Evolutionary conservation across 2,888 invertebrate species (phyloP), one percentile per base, ranked within the genome.

Genomic region (Polymixis flavicincta): DNA sequence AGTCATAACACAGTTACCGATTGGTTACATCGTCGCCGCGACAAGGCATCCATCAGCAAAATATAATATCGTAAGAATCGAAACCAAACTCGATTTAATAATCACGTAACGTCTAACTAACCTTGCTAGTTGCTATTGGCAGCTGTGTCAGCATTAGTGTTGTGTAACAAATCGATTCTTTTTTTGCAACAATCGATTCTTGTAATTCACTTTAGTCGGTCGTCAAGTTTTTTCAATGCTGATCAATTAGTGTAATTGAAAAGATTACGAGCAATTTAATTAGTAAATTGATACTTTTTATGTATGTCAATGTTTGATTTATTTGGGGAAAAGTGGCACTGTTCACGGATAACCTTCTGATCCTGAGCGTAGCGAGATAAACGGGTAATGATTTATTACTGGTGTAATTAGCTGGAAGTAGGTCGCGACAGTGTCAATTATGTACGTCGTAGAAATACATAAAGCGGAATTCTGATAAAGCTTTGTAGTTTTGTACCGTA

Each of bases 31-130:
- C 42, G 83, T 83, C 76, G 77, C 73, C 78, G 78, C 83, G 85
- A 88, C 84, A 82, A 83, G 87, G 85, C 86, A 89, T 89, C 87
- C 82, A 88, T 90, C 89, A 88, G 86, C 87, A 82, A 78, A 85
- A 45, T 45, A 45, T 84, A 83, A 80, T 87, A 90, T 90, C 87
- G 88, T 83, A 90, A 90, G 87, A 90, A 89, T 88, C 86, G 88
- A 89, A 86, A 90, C 87, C 82, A 78, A 85, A 88, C 83, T 88
- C 78, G 89, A 89, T 90, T 87, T 84, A 87, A 87, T 87, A 87
- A 89, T 92, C 91, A 92, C 90, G 91, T 93, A 93, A 93, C 90
- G 77, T 69, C 83, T 89, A 91, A 90, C 83, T 89, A 91, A 90
- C 92, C 92, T 92, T 92, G 92, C 89, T 87, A 79, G 86, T 86